Conservation (phyloP, 2,888 invertebrate genomes). For the Cheilosia vulpina region DNA sequence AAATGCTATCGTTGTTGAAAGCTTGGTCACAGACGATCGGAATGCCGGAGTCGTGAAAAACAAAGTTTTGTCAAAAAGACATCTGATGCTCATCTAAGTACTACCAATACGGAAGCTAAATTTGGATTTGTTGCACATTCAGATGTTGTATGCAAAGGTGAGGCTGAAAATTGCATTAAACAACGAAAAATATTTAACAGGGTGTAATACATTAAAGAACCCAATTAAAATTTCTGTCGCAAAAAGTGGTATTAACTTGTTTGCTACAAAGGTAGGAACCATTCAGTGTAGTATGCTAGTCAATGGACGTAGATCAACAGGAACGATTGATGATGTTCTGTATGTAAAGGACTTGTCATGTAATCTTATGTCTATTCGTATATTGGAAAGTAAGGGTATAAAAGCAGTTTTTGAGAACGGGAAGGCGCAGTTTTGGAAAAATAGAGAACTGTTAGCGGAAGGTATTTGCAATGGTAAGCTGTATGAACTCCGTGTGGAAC, state of each 20-base stretch:
- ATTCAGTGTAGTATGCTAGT: neutral
- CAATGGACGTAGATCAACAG: neutral
- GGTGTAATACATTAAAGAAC: neutral
- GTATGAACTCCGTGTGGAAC: too few relatives aligned
- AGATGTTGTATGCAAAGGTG: neutral
- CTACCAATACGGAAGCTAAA: neutral
- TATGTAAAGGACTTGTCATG: neutral
- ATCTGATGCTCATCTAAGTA: neutral
- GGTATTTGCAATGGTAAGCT: too few relatives aligned
- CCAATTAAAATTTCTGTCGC: neutral
- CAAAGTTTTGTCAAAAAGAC: neutral
- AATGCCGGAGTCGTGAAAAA: neutral
- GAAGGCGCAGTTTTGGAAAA: neutral
- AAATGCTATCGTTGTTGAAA: neutral
- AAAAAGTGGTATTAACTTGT: neutral
- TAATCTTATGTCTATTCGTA: too few relatives aligned
- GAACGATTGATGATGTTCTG: neutral
- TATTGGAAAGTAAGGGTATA: too few relatives aligned
- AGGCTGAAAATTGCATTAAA: neutral
- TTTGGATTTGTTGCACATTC: neutral
- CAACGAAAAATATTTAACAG: too few relatives aligned
- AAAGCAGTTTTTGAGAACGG: too few relatives aligned
- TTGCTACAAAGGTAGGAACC: neutral
- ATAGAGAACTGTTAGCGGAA: too few relatives aligned
- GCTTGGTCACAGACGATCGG: neutral